These are phyloP conservation scores for Hyphantria cunea DNA, from an alignment of 1,140 invertebrate species.

Conservation along the genomic window DNA sequence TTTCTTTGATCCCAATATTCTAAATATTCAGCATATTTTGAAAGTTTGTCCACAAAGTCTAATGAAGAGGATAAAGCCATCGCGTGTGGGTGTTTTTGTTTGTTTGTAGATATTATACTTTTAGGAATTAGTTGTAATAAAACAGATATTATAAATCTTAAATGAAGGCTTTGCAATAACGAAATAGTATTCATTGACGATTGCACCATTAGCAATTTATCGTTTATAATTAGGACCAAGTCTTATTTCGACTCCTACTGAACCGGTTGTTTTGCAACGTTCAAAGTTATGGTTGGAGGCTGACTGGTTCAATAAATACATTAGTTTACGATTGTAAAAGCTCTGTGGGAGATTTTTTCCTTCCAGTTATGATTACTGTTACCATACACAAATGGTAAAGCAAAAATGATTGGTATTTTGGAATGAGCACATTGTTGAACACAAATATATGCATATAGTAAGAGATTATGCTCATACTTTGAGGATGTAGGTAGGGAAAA, in stretches of 20 bases:
- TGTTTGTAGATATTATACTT: neutral
- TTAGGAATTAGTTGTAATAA: neutral
- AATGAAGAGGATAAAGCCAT: neutral
- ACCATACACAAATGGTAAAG: no score
- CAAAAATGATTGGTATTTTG: no score
- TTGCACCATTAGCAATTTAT: slow-evolving; percentile 30
- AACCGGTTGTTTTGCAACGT: slow-evolving; percentile 47
- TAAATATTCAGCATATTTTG: neutral
- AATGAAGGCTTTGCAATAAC: neutral
- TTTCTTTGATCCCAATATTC: neutral
- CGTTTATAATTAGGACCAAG: slow-evolving; percentile 31
- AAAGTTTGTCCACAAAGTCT: neutral
- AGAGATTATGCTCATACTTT: no score
- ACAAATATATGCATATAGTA: no score
- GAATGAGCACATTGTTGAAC: no score
- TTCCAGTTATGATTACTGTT: slow-evolving; percentile 2
- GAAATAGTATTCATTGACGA: slow-evolving; percentile 11
- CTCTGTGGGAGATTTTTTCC: neutral
- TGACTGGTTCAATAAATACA: slow-evolving; percentile 36
- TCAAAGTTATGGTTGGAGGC: slow-evolving; percentile 46
- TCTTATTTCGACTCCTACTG: slow-evolving; percentile 43
- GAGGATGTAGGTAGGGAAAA: no score
- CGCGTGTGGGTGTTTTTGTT: no score
- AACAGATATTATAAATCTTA: no score
- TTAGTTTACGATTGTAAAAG: slow-evolving; percentile 14